Percentiles rank a stretch among this genome's conserved stretches.
Evolutionary conservation across 1,140 invertebrate species (phyloP).

Genomic region (Pissodes strobi): DNA sequence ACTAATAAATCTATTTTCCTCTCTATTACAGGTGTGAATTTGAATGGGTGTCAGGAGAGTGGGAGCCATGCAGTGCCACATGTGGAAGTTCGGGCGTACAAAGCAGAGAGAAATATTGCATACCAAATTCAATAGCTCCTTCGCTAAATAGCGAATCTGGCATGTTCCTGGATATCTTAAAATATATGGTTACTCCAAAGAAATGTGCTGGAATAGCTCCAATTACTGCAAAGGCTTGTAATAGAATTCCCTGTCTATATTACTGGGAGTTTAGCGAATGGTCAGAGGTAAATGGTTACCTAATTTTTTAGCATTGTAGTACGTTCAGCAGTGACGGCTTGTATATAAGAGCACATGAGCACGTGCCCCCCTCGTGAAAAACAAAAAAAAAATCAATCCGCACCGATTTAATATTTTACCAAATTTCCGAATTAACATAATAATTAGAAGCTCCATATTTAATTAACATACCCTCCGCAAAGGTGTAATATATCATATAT

Average conservation of each 20-base stretch:
- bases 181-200: conserved; percentile 60
- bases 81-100: conserved; percentile 66
- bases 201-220: conserved; percentile 60
- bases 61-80: conserved; percentile 68
- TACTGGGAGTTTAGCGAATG: conserved; percentile 70
- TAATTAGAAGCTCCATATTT: too few relatives aligned
- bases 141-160: conserved; percentile 27
- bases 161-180: conserved; percentile 54
- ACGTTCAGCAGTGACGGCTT: too few relatives aligned
- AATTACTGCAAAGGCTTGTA: conserved; percentile 62
- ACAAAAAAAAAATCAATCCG: too few relatives aligned
- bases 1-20: too few relatives aligned
- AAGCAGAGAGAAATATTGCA: conserved; percentile 66
- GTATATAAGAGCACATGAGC: too few relatives aligned
- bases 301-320: too few relatives aligned
- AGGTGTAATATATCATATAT: too few relatives aligned
- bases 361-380: too few relatives aligned
- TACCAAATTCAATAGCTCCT: conserved; percentile 54
- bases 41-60: conserved; percentile 64
- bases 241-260: conserved; percentile 64
- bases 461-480: too few relatives aligned
- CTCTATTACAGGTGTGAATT: conserved; percentile 68
- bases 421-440: too few relatives aligned
- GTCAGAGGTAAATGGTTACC: conserved; percentile 72
- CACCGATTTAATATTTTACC: too few relatives aligned